Base-by-base conservation (phyloP, 2,888 invertebrate genomes). In the Noctuana brunneofusca region DNA sequence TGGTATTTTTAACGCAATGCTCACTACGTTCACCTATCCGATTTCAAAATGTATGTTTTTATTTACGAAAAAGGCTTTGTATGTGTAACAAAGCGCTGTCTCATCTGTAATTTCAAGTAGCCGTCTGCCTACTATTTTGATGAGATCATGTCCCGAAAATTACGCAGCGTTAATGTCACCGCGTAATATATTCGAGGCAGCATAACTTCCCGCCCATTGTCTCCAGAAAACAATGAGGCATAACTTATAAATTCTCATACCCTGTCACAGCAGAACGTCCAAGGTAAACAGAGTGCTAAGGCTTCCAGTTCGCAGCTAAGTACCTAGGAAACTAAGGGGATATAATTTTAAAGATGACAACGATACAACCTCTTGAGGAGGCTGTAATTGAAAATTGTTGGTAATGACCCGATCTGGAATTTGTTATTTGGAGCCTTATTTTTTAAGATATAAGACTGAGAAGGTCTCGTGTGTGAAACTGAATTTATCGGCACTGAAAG, bases 321-420 rank as follows among this genome's bases (percentile, higher is more conserved):
- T 67, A 68, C 66, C 64, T 65, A 63, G 65, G 65, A 67, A 69
- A 69, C 68, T 71, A 67, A 68, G 68, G 67, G 69, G 67, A 68
- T 72, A 74, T 75, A 75, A 74, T 74, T 77, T 75, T 64, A 71
- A 70, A 72, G 74, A 76, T 69, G 77, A 76, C 75, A 76, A 71
- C 71, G 64, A 55, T 68, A 74, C 72, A 71, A 66, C 71, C 67
- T 64, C 70, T 67, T 65, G 66, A 63, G 67, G 60, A 50, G 65
- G 56, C 66, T 65, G 66, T 75, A 75, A 76, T 77, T 76, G 74
- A 75, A 75, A 72, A 75, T 71, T 73, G 71, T 59, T 66, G 68
- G 69, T 75, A 75, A 74, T 75, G 70, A 75, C 70, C 66, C 56
- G 20, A 49, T 53, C 30, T 30, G 35, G 35, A 30, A 18, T 48